Evolutionary conservation across 2,113 vertebrate species (phyloP).

Genomic region (Telmatochromis sp.): DNA sequence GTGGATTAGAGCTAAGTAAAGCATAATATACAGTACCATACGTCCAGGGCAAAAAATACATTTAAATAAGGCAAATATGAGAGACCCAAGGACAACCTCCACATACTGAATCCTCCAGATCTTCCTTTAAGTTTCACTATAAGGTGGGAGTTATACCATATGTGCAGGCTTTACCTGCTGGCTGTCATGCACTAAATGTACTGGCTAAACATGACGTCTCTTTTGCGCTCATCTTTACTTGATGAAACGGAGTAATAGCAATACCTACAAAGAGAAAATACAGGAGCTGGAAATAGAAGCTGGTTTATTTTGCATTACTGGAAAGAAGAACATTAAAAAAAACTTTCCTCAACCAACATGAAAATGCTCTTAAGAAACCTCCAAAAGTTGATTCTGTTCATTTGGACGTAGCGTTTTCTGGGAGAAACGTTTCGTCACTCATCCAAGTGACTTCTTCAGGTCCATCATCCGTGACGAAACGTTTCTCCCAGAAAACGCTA

Average conservation of each 20-base stretch:
- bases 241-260: neutral
- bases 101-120: neutral
- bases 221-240: neutral
- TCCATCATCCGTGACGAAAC: too few relatives aligned
- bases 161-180: neutral
- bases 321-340: neutral
- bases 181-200: neutral
- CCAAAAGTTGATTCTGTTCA: too few relatives aligned
- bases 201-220: neutral
- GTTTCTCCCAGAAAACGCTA: too few relatives aligned
- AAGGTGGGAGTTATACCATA: neutral
- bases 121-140: neutral
- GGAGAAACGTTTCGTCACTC: too few relatives aligned
- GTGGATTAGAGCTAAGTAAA: slow-evolving; percentile 7
- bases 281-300: neutral
- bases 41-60: neutral
- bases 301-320: neutral
- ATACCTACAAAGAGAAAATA: neutral
- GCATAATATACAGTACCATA: neutral
- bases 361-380: neutral
- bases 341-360: neutral
- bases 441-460: too few relatives aligned
- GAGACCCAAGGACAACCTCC: neutral
- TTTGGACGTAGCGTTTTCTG: too few relatives aligned
- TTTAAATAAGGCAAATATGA: neutral